These are phyloP conservation scores for Campylomormyrus tamandua DNA, from an alignment of 2,113 vertebrate genomes.

Conservation along the genomic window DNA sequence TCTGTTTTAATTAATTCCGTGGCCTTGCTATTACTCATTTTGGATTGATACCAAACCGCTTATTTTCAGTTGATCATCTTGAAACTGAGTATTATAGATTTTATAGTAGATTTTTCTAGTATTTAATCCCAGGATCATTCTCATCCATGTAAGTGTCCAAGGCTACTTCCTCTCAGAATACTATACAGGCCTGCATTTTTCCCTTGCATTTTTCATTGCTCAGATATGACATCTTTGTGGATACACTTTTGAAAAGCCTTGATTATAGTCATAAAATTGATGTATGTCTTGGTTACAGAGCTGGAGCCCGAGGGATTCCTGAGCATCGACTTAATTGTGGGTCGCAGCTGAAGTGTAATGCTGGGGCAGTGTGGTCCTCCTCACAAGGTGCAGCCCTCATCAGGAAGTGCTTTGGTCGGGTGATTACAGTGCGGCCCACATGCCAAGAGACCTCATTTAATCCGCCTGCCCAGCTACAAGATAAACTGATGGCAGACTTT, in stretches of 20 bases:
- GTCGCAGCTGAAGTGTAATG: not conserved
- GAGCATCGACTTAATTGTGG: constrained; percentile 4
- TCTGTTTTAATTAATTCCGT: not conserved
- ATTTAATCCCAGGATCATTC: not conserved
- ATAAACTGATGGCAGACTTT: not conserved
- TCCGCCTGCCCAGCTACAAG: not conserved
- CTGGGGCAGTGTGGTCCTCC: not conserved
- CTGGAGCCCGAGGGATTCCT: not conserved
- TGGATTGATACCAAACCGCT: not conserved
- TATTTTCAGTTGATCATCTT: not conserved
- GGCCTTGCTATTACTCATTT: not conserved
- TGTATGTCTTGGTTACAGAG: not conserved
- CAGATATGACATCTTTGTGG: not conserved
- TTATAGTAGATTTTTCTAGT: too few species aligned
- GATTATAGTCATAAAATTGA: not conserved
- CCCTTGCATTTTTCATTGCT: not conserved
- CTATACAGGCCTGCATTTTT: not conserved
- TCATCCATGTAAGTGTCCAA: not conserved
- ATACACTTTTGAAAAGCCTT: not conserved
- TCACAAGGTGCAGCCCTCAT: not conserved
- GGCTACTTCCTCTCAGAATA: not conserved
- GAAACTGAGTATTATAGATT: not conserved
- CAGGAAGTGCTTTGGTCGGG: constrained; percentile 17
- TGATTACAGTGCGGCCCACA: constrained; percentile 1
- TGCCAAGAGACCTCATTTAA: not conserved